phyloP scores from a whole-genome alignment of 35 echinoderm and acorn worm genomes.

The Apostichopus japonicus region DNA sequence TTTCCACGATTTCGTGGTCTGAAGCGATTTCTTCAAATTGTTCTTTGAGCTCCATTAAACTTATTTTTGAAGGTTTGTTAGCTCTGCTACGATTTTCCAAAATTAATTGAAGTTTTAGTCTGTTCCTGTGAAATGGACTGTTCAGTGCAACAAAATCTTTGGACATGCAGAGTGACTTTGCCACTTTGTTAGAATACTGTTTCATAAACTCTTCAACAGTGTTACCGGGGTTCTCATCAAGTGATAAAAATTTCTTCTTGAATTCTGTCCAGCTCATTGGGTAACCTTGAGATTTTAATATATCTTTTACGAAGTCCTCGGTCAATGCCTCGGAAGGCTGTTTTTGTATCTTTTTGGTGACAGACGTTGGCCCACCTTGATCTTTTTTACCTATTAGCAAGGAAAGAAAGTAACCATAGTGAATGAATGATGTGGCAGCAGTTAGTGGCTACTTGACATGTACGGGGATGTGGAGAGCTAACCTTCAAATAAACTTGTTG shows the following conservation, averaged over 20 bases:
- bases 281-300: not conserved
- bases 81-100: conserved; percentile 4
- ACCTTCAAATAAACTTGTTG: too few relatives aligned
- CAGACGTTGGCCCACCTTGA: not conserved
- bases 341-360: not conserved
- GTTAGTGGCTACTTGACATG: too few relatives aligned
- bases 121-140: conserved; percentile 14
- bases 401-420: not conserved
- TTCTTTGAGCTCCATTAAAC: not conserved
- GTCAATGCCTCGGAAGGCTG: not conserved
- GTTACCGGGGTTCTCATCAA: not conserved
- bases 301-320: not conserved
- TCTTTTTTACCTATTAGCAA: not conserved
- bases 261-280: conserved; percentile 43
- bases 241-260: conserved; percentile 5
- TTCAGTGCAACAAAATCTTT: conserved; percentile 32
- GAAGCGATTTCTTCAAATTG: conserved; percentile 37
- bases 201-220: conserved; percentile 1
- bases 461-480: too few relatives aligned
- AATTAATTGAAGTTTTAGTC: conserved; percentile 6
- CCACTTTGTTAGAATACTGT: not conserved
- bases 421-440: too few relatives aligned
- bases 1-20: not conserved
- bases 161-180: conserved; percentile 16
- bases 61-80: not conserved